Evolutionary conservation across 2,888 invertebrate species (phyloP).

Genomic region (Bellardia bayeri): DNA sequence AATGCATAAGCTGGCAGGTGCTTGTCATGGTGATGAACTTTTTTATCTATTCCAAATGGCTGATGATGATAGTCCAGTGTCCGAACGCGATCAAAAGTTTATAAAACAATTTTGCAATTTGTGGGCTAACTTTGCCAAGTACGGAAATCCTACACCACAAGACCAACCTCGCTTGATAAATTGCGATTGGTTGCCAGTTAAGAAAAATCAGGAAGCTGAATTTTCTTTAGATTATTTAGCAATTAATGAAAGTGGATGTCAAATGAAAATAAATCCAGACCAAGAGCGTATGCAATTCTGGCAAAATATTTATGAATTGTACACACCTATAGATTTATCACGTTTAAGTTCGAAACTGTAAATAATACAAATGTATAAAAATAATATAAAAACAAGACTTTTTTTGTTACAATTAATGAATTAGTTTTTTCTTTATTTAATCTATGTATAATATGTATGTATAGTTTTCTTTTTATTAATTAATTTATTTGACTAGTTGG

Average conservation of each 20-base stretch:
- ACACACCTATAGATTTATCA: constrained; percentile 75
- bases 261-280: constrained; percentile 80
- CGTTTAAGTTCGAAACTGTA: constrained; percentile 77
- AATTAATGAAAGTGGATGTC: constrained; percentile 77
- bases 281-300: constrained; percentile 81
- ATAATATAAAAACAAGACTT: constrained; percentile 59
- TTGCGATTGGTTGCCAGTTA: constrained; percentile 79
- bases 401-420: constrained; percentile 71
- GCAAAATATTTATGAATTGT: constrained; percentile 81
- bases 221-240: constrained; percentile 80
- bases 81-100: constrained; percentile 79
- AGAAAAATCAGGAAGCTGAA: constrained; percentile 51
- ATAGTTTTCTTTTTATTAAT: constrained; percentile 58
- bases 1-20: constrained; percentile 84
- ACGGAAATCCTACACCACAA: constrained; percentile 84
- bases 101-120: constrained; percentile 85
- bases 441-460: constrained; percentile 38
- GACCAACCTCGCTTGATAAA: constrained; percentile 58
- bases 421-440: constrained; percentile 66
- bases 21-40: constrained; percentile 87
- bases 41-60: constrained; percentile 86
- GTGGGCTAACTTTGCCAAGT: constrained; percentile 88
- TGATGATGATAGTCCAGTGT: constrained; percentile 68
- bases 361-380: constrained; percentile 58
- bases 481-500: constrained; percentile 72